Evolutionary conservation across 2,888 invertebrate genomes (phyloP), one percentile per base, ranked within the genome.

Genomic region (Ophioninae sp.): DNA sequence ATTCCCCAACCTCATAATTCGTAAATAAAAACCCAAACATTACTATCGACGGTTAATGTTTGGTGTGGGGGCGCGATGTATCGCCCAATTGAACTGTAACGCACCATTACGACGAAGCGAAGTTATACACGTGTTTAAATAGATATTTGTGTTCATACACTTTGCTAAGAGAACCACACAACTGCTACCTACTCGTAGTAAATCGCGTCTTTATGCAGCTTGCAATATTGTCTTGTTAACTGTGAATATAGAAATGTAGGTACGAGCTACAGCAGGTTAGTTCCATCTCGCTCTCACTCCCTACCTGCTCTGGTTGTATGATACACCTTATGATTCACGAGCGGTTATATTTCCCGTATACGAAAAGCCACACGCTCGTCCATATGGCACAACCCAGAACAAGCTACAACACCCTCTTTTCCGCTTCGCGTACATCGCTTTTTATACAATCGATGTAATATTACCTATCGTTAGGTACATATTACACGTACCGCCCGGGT

Each of bases 141-240:
- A 69, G n/a, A 30, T 74, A 41, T 68, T 5, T 13, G 64, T 56
- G 10, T 57, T 37, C 56, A n/a, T 74, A 20, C 23, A 68, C 23
- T 68, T n/a, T 30, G 30, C n/a, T n/a, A 21, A 23, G 61, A 76
- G 20, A 75, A 76, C 23, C 20, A 20, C 57, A 62, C 67, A 59
- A 50, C 72, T 59, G 70, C 41, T 56, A 64, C 44, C 21, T 77
- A 69, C 23, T 64, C 57, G 72, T 79, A 70, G 72, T 81, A 81
- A 84, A 84, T 84, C 81, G 84, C 64, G 79, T 79, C 82, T 84
- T 81, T 84, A 82, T 84, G 72, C 76, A 44, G 65, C 73, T 84
- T n/a, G 84, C 84, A 82, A 84, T 84, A 84, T 84, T 82, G 84
- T 84, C 79, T 84, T 84, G 84, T 84, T 84, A 84, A 79, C 79